A percentile compares a stretch with the other conserved stretches of the same genome.
Evolutionary conservation across 2,888 invertebrate species (phyloP).

Genomic region (Orchesellides sinensis): DNA sequence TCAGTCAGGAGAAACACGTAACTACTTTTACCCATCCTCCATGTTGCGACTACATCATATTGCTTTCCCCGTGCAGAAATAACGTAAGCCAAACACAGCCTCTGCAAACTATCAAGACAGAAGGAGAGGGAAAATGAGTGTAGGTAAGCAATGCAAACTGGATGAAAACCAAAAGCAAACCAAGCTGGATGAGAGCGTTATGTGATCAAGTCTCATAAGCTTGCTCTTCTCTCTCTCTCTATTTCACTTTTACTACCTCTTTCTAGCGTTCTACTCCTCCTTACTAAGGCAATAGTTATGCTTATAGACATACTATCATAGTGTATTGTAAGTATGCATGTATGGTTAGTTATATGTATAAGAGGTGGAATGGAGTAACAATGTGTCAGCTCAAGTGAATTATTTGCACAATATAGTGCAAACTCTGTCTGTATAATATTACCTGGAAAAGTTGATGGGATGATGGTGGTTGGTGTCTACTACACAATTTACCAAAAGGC

Average conservation of each 20-base stretch:
- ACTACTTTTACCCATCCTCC: background rate
- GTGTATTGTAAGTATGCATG: background rate
- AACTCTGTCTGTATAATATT: slow-evolving; percentile 47
- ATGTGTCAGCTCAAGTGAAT: slow-evolving; percentile 68
- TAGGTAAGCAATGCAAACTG: slow-evolving; percentile 26
- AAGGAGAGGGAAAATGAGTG: slow-evolving; percentile 27
- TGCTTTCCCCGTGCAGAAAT: background rate
- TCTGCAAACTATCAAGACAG: background rate
- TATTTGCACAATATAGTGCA: slow-evolving; percentile 67
- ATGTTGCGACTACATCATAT: background rate
- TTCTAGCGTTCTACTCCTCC: too few relatives aligned
- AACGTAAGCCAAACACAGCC: background rate
- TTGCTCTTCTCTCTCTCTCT: background rate
- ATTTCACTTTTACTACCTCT: background rate
- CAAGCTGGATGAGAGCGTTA: background rate
- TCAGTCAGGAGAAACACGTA: background rate
- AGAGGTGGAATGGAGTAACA: slow-evolving; percentile 40
- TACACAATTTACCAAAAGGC: background rate
- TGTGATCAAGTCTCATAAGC: slow-evolving; percentile 48
- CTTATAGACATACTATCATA: too few relatives aligned
- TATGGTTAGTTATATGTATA: background rate
- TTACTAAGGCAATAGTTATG: too few relatives aligned
- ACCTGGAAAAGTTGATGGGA: slow-evolving; percentile 61
- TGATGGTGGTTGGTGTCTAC: slow-evolving; percentile 26
- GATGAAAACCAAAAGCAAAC: slow-evolving; percentile 34